These are phyloP conservation scores for Hippocampus comes DNA, from an alignment of 2,113 vertebrate species.

Conservation along the genomic window DNA sequence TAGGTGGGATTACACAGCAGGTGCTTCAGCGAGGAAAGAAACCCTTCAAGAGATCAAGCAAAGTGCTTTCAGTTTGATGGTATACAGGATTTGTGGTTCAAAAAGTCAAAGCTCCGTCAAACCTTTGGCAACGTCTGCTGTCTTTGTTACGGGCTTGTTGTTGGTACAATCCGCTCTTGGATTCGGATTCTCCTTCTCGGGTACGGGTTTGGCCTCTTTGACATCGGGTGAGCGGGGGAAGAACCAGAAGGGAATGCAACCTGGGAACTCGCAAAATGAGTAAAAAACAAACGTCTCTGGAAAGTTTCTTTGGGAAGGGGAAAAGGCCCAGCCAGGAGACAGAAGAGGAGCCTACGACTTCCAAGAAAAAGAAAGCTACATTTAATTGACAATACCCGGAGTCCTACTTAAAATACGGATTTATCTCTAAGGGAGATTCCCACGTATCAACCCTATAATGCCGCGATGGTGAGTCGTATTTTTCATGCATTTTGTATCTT, in stretches of 20 bases:
- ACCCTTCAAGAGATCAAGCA: conserved; percentile 69
- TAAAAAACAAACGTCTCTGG: no score
- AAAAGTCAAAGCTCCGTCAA: not conserved
- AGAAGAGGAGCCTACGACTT: no score
- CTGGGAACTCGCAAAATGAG: no score
- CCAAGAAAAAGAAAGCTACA: no score
- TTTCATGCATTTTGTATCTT: no score
- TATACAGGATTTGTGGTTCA: not conserved
- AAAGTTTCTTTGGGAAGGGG: no score
- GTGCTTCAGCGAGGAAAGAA: conserved; percentile 78
- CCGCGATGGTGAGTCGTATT: no score
- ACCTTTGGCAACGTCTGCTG: conserved; percentile 69
- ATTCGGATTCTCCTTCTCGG: not conserved
- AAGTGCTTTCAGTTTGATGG: not conserved
- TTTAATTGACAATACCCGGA: no score
- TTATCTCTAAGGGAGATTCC: no score
- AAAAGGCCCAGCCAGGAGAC: no score
- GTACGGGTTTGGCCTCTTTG: conserved; percentile 1
- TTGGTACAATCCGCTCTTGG: not conserved
- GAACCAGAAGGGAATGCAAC: conserved; percentile 89
- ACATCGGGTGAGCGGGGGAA: conserved; percentile 73
- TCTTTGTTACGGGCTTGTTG: conserved; percentile 29
- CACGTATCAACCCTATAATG: no score
- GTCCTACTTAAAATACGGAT: no score
- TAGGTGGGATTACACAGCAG: conserved; percentile 79